These are phyloP conservation scores for Drosophila triauraria DNA, from an alignment of 1,140 invertebrate genomes.

Conservation along the genomic window DNA sequence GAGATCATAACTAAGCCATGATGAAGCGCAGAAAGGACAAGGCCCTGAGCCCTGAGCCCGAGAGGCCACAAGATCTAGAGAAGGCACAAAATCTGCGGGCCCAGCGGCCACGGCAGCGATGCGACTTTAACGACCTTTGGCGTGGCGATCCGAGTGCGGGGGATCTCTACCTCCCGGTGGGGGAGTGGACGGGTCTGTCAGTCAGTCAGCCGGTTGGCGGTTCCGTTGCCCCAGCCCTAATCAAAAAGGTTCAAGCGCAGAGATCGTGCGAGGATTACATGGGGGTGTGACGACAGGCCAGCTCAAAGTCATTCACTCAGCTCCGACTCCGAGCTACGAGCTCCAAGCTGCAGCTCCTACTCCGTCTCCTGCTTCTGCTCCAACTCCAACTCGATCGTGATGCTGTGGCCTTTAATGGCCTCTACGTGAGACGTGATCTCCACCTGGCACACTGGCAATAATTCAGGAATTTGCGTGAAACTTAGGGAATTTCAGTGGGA, in stretches of 20 bases:
- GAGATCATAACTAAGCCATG: constrained; percentile 52
- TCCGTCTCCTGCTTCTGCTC: constrained; percentile 12
- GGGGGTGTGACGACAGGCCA: constrained; percentile 72
- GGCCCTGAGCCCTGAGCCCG: constrained; percentile 34
- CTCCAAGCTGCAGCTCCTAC: constrained; percentile 11
- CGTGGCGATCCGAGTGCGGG: constrained; percentile 31
- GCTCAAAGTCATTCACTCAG: constrained; percentile 62
- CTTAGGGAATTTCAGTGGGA: no score
- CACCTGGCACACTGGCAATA: constrained; percentile 15
- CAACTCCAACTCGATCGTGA: constrained; percentile 62
- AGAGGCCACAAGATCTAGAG: constrained; percentile 19
- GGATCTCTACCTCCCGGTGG: constrained; percentile 33
- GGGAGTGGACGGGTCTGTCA: constrained; percentile 21
- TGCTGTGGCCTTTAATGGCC: constrained; percentile 74
- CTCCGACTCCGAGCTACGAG: constrained; percentile 23
- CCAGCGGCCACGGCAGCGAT: constrained; percentile 36
- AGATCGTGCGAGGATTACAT: constrained; percentile 81
- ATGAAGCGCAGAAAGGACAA: constrained; percentile 69
- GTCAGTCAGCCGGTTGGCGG: constrained; percentile 33
- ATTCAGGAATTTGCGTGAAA: background rate
- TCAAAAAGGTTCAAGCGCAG: constrained; percentile 61
- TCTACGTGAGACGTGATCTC: constrained; percentile 66
- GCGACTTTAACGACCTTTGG: constrained; percentile 73
- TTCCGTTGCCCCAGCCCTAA: constrained; percentile 36
- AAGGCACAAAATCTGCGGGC: constrained; percentile 26